Evolutionary conservation across 2,888 invertebrate genomes (phyloP).

Genomic region (Caenorhabditis sp.): DNA sequence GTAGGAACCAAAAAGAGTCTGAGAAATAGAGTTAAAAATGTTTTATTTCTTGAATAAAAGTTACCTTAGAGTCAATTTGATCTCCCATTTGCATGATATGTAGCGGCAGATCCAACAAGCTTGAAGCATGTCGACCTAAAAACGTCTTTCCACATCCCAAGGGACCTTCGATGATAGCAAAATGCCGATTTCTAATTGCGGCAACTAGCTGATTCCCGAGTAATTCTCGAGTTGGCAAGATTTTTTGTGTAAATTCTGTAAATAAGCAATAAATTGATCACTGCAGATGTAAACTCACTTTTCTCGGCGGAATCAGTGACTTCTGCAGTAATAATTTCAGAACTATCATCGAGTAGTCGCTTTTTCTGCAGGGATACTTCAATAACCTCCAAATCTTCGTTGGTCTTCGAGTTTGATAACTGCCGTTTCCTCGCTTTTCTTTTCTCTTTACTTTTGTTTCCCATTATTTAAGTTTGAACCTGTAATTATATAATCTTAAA

Average conservation of each 20-base stretch:
- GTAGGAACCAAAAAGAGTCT: conserved; percentile 92
- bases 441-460: conserved; percentile 60
- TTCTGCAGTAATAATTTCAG: conserved; percentile 21
- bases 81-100: conserved; percentile 95
- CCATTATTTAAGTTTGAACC: neutral
- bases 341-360: conserved; percentile 42
- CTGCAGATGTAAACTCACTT: too few relatives aligned
- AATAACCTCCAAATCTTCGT: conserved; percentile 56
- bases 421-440: conserved; percentile 59
- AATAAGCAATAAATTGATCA: too few relatives aligned
- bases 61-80: conserved; percentile 94
- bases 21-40: conserved; percentile 51
- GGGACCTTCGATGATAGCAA: conserved; percentile 86
- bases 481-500: neutral
- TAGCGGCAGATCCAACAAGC: conserved; percentile 88
- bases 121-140: conserved; percentile 91
- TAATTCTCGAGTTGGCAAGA: conserved; percentile 58
- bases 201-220: conserved; percentile 54
- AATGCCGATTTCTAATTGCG: conserved; percentile 48
- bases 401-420: conserved; percentile 56
- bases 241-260: conserved; percentile 26
- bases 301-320: conserved; percentile 9
- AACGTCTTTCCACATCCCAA: conserved; percentile 97
- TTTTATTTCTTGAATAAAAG: neutral
- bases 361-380: conserved; percentile 62